A percentile compares a stretch with the other conserved stretches of the same genome.
Conservation (phyloP, 1,140 invertebrate species). For the Uloborus diversus region DNA sequence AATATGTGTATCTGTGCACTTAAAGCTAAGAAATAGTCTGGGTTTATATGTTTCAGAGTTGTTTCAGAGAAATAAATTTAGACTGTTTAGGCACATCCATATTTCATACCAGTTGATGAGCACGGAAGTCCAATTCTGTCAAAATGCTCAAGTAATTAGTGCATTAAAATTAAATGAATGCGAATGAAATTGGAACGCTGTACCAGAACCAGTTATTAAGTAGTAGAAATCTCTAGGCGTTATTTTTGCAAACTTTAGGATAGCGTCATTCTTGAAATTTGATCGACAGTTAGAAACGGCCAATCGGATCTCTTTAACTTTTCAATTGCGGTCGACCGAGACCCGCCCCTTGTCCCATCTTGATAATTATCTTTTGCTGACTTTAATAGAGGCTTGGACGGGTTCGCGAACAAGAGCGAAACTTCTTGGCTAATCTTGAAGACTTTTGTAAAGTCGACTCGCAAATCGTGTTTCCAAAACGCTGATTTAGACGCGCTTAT, state of each 20-base stretch:
- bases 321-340: conserved; percentile 12
- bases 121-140: not conserved
- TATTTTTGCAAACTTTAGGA: conserved; percentile 8
- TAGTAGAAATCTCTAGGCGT: not conserved
- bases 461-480: conserved; percentile 13
- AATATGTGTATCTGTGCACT: too few species aligned
- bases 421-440: not conserved
- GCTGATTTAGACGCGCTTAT: not conserved
- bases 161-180: conserved; percentile 24
- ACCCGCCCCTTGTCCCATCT: not conserved
- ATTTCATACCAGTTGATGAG: not conserved
- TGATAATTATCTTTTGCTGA: not conserved
- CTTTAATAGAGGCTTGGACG: not conserved
- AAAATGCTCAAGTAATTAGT: conserved; percentile 17
- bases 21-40: too few species aligned
- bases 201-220: conserved; percentile 18
- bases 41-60: too few species aligned
- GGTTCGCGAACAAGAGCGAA: not conserved
- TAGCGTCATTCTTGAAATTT: not conserved
- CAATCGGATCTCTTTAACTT: not conserved
- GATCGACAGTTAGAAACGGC: not conserved
- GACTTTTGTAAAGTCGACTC: conserved; percentile 7
- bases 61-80: too few species aligned
- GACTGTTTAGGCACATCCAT: not conserved
- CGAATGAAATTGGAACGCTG: conserved; percentile 18